phyloP scores from a whole-genome alignment of 2,888 invertebrate species.

The Odontocolon sp. region DNA sequence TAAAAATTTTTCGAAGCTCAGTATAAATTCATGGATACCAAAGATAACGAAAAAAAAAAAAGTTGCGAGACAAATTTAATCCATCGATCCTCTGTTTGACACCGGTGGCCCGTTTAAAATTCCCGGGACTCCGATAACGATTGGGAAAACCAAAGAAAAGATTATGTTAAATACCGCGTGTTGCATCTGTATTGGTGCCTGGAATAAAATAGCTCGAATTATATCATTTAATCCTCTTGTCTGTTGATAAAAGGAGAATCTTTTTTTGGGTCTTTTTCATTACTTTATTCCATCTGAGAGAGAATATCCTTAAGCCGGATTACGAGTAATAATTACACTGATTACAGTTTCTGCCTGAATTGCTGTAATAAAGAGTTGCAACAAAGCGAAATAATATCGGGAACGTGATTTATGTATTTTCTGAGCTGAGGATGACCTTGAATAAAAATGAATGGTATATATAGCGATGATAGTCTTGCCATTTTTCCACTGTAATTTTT shows the following conservation, averaged over 20 bases:
- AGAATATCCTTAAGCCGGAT: neutral
- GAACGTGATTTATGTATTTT: neutral
- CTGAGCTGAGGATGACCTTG: no score
- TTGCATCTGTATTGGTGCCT: neutral
- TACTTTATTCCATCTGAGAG: neutral
- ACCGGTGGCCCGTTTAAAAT: neutral
- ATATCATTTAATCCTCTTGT: neutral
- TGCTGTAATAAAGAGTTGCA: conserved; percentile 4
- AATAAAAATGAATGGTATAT: neutral
- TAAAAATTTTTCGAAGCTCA: neutral
- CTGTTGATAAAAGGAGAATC: neutral
- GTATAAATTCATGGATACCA: neutral
- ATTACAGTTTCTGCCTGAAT: neutral
- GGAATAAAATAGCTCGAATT: neutral
- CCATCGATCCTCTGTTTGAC: conserved; percentile 26
- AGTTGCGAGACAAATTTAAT: conserved; percentile 10
- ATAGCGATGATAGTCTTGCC: no score
- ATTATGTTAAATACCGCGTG: neutral
- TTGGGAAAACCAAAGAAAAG: neutral
- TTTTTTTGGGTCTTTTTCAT: neutral
- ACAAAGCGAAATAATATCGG: neutral
- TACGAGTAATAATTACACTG: conserved; percentile 2
- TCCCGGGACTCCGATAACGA: neutral
- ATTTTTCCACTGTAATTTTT: no score
- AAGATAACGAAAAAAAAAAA: conserved; percentile 1